A percentile compares a stretch with the other conserved stretches of the same genome.
Conservation (phyloP, 2,113 vertebrate genomes). For the Actenoides lindsayi region DNA sequence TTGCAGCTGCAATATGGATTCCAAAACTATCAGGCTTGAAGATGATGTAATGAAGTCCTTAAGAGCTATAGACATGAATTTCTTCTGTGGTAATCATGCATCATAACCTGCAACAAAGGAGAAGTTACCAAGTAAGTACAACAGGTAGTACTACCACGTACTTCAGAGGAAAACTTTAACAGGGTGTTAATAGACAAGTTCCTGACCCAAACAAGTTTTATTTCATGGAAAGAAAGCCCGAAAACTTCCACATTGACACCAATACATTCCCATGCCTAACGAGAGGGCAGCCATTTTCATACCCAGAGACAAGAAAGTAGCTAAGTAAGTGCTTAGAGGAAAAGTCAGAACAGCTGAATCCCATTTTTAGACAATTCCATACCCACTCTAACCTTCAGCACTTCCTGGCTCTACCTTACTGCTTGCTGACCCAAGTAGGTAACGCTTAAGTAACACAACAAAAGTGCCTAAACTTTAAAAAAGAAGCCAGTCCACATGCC, state of each 20-base stretch:
- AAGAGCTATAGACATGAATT: conserved; percentile 95
- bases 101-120: conserved; percentile 85
- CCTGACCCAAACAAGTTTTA: background rate
- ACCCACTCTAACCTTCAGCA: background rate
- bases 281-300: background rate
- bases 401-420: background rate
- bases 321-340: background rate
- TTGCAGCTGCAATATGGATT: conserved; percentile 78
- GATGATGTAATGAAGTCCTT: conserved; percentile 95
- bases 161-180: background rate
- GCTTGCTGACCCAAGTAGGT: background rate
- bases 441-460: background rate
- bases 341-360: background rate
- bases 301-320: background rate
- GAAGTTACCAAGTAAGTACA: background rate
- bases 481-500: background rate
- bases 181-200: background rate
- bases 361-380: background rate
- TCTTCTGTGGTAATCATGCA: conserved; percentile 94
- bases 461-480: background rate
- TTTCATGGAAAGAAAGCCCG: background rate
- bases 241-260: background rate
- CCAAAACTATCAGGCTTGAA: conserved; percentile 96
- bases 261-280: background rate
- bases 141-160: rapidly evolving